Conservation (phyloP, 1,140 invertebrate genomes). For the Trichonephila clavata region DNA sequence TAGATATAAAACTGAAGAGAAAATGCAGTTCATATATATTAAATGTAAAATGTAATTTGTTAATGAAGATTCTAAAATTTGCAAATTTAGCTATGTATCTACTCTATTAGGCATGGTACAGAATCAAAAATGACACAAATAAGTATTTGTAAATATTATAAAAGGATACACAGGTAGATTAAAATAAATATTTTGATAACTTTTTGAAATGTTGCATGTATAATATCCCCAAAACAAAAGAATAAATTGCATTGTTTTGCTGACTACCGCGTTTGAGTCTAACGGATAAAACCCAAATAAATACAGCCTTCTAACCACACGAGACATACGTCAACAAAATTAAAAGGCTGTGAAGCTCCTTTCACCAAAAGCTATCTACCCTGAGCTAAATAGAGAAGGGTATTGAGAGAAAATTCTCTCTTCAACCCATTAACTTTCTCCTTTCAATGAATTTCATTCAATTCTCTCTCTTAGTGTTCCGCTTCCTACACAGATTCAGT, state of each 20-base stretch:
- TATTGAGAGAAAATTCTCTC: slow-evolving; percentile 20
- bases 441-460: slow-evolving; percentile 32
- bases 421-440: slow-evolving; percentile 34
- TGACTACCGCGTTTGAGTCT: not conserved
- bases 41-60: no score
- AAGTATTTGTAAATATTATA: no score
- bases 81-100: no score
- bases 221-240: no score
- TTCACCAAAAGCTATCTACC: not conserved
- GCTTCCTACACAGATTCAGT: not conserved
- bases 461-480: slow-evolving; percentile 5
- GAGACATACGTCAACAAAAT: not conserved
- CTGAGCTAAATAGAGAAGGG: not conserved
- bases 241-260: not conserved
- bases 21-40: no score
- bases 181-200: no score
- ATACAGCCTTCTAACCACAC: not conserved
- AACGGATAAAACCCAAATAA: not conserved
- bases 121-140: no score
- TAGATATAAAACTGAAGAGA: no score
- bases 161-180: no score
- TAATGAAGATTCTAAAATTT: no score
- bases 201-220: no score
- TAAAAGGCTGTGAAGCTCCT: slow-evolving; percentile 7
- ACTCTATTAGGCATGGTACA: no score